Base-by-base conservation (phyloP, 2,888 invertebrate genomes). In the Lymantria monacha region DNA sequence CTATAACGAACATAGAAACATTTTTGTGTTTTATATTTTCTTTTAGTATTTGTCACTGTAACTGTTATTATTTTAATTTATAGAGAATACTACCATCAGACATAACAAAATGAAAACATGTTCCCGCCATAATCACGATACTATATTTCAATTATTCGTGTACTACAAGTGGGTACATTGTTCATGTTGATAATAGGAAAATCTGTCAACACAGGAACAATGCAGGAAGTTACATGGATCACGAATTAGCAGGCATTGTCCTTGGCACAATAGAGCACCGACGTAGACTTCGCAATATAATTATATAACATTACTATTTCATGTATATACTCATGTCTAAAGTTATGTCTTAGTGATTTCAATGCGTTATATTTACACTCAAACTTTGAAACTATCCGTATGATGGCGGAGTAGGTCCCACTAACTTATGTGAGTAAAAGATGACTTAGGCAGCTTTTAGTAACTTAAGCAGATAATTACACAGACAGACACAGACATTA, bases 161-260 rank as follows among this genome's bases (percentile, higher is more conserved):
- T 70, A 74, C 57, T 68, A 72, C 72, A 74, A 72, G 70, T 70
- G 70, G 63, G 68, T 53, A 74, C 72, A 79, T 86, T 84, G 85
- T 87, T 81, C 80, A 66, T 70, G 66, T 69, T 79, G 79, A 85
- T 87, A 87, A 89, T 89, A 85, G 87, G 85, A 88, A 87, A 89
- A 89, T 88, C 88, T 88, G 89, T 87, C 89, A 89, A 87, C 86
- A 87, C 73, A 69, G 76, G 83, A 82, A 90, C 89, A 89, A 89
- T 87, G 82, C 78, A 77, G 81, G 80, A 86, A 85, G 87, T 85
- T 84, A 87, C 85, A 87, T 80, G 84, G 88, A 89, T 88, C 87
- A 86, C 86, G 84, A 87, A 88, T 90, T 89, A 88, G 84, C 79
- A 81, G 83, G 80, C 86, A 89, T 89, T 89, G 89, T 89, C 76